Conservation (phyloP, 2,113 vertebrate species). For the Speoplatyrhinus poulsoni region DNA sequence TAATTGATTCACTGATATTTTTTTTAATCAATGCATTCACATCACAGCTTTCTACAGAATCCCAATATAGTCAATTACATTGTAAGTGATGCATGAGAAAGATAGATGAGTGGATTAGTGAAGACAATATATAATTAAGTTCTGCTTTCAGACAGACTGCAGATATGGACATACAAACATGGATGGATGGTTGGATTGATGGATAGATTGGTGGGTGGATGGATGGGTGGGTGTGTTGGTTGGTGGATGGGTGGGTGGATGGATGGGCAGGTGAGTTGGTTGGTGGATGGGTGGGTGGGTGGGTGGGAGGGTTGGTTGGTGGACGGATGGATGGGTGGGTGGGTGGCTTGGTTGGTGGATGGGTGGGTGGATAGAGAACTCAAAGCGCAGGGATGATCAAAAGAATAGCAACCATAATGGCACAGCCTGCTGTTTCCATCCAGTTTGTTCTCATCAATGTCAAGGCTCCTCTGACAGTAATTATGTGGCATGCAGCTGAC, state of each 20-base stretch:
- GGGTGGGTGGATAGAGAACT: constrained; percentile 11
- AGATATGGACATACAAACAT: no score
- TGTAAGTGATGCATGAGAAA: constrained; percentile 33
- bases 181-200: no score
- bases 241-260: no score
- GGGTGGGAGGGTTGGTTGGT: no score
- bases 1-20: no score
- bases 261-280: no score
- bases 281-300: no score
- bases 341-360: background rate
- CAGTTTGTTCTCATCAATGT: constrained; percentile 73
- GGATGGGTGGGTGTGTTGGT: no score
- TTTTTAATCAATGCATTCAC: background rate
- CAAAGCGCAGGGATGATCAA: constrained; percentile 56
- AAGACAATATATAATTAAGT: no score
- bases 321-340: no score
- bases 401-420: constrained; percentile 66
- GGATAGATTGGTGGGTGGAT: no score
- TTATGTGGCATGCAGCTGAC: background rate
- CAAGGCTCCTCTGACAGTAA: constrained; percentile 48
- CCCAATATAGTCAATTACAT: constrained; percentile 29
- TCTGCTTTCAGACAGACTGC: no score
- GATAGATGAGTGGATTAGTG: background rate
- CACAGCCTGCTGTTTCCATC: constrained; percentile 57
- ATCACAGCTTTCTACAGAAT: constrained; percentile 39